Base-by-base conservation (phyloP, 2,113 vertebrate genomes). In the Octodon degus region DNA sequence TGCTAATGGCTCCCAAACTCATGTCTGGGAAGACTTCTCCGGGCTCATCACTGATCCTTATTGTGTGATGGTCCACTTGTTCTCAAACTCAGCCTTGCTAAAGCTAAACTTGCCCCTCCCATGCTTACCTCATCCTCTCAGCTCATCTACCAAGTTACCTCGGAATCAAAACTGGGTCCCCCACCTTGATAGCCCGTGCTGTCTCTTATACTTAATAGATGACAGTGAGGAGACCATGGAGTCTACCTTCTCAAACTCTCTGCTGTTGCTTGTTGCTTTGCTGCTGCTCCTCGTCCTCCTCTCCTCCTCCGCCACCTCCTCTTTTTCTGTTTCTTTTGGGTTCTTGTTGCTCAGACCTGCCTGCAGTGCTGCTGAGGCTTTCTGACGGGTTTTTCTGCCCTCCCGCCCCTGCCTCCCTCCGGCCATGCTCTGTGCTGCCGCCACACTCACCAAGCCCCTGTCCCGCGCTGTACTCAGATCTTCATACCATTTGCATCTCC, bases 1-100 rank as follows among this genome's bases (percentile, higher is more conserved):
- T 10, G 50, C 40, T 30, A 16, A 4, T 17, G 84, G 19, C 43
- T 19, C 37, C 62, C 25, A 53, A 22, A 55, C 2, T 60, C 19
- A 2, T 30, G 1, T 55, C 50, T 13, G 7, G 1, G 27, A 30
- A 40, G 65, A 58, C 67, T 4, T 37, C 70, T 40, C 30, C 77
- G 27, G 60, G 68, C 84, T 1, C 22, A 13, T 62, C 34, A 7
- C 40, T 24, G n/a, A 72, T 37, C 10, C 32, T 47, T 19, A 50
- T 65, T 1, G 1, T 2, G 1, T 1, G 47, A 1, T 6, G 74
- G 74, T 32, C 16, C 17, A 12, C 1, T 0, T 1, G 2, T 14
- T 72, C 80, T 80, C 37, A 34, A 16, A 16, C 19, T 93, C 47
- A 1, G 74, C 16, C 2, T 22, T 34, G 50, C 32, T 20, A 13